Evolutionary conservation across 2,797 vertebrate species (phyloP).

Genomic region (Anableps anableps): DNA sequence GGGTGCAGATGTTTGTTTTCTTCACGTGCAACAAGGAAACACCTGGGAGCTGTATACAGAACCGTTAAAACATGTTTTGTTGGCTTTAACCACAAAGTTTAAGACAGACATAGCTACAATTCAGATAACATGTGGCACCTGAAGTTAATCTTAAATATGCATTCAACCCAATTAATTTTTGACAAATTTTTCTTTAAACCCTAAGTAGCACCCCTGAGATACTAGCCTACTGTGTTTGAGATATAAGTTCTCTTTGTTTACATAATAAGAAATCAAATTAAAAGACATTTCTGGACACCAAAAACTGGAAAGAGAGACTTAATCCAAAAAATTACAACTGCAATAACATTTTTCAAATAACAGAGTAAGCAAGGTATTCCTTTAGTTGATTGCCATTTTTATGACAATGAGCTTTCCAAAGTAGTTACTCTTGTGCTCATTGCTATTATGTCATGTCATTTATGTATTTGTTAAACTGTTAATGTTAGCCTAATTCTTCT

Average conservation of each 20-base stretch:
- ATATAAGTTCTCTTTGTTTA: neutral
- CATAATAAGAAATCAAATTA: neutral
- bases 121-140: constrained; percentile 2
- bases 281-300: neutral
- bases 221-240: too few relatives aligned
- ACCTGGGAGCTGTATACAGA: constrained; percentile 48
- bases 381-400: neutral
- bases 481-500: neutral
- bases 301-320: neutral
- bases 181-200: neutral
- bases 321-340: neutral
- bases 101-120: neutral
- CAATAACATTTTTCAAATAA: neutral
- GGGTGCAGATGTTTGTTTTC: constrained; percentile 8
- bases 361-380: neutral
- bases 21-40: constrained; percentile 46
- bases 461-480: neutral
- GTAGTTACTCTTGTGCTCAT: too few relatives aligned
- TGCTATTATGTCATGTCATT: neutral
- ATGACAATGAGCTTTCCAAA: too few relatives aligned
- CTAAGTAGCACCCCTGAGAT: neutral
- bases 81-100: constrained; percentile 14
- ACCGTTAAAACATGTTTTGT: constrained; percentile 36
- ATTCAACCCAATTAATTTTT: neutral
- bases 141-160: neutral